These are phyloP conservation scores for Sminthurinus aureus DNA, from an alignment of 2,888 invertebrate genomes.

Conservation along the genomic window DNA sequence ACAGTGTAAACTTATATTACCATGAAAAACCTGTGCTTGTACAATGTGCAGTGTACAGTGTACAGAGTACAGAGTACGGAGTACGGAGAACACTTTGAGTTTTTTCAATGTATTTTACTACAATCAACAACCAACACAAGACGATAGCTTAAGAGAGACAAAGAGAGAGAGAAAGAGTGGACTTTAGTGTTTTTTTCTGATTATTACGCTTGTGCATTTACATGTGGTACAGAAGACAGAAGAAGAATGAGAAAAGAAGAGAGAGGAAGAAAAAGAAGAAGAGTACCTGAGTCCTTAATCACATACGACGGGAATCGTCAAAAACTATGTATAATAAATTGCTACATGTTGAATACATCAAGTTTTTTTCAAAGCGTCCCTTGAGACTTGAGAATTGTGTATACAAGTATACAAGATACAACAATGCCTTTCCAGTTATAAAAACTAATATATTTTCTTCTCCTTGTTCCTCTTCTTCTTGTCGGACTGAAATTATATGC, in stretches of 20 bases:
- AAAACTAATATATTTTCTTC: background rate
- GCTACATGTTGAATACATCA: conserved; percentile 19
- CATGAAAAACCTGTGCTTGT: too few relatives aligned
- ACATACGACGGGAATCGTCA: background rate
- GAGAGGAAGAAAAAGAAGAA: background rate
- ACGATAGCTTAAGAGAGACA: too few relatives aligned
- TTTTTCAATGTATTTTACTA: background rate
- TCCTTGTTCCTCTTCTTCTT: background rate
- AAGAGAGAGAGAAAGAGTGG: background rate
- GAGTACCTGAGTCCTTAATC: background rate
- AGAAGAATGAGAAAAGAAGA: too few relatives aligned
- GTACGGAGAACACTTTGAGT: background rate
- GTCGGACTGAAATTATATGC: background rate
- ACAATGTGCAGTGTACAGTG: too few relatives aligned
- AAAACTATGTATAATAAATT: conserved; percentile 18
- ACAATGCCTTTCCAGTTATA: background rate
- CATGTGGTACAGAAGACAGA: too few relatives aligned
- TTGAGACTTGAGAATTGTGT: background rate
- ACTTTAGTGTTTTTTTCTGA: background rate
- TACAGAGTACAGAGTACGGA: too few relatives aligned
- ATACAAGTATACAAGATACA: background rate
- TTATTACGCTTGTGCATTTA: too few relatives aligned
- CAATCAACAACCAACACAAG: background rate
- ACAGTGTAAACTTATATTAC: too few relatives aligned
- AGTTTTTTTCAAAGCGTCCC: conserved; percentile 5